phyloP scores from a whole-genome alignment of 2,113 vertebrate genomes.

The Eudyptes chrysolophus region DNA sequence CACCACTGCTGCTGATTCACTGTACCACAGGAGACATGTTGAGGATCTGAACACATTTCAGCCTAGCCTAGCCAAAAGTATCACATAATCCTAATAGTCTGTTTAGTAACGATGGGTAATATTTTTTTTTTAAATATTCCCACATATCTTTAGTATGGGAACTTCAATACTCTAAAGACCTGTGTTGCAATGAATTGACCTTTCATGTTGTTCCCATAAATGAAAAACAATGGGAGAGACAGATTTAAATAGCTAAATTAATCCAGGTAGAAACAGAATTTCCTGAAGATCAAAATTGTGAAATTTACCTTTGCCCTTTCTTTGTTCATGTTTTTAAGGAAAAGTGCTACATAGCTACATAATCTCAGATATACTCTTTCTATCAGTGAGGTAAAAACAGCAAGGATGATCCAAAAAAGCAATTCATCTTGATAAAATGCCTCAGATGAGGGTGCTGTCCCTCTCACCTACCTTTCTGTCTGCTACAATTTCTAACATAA shows the following conservation, averaged over 20 bases:
- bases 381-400: not conserved
- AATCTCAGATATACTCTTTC: not conserved
- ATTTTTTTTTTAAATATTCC: not conserved
- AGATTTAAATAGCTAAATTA: not conserved
- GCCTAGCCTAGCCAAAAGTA: not conserved
- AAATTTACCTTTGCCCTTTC: not conserved
- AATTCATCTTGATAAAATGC: not conserved
- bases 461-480: not conserved
- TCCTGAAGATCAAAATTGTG: not conserved
- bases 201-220: not conserved
- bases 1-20: not conserved
- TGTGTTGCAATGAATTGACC: not conserved
- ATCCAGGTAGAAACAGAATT: not conserved
- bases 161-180: not conserved
- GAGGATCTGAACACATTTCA: not conserved
- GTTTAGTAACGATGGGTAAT: fast-evolving
- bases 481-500: not conserved
- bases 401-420: not conserved
- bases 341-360: not conserved
- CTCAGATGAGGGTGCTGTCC: not conserved
- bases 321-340: not conserved
- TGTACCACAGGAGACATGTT: not conserved
- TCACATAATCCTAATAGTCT: not conserved
- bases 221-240: not conserved
- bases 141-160: not conserved